Conservation (phyloP, 2,888 invertebrate genomes). For the Gerris lacustris region DNA sequence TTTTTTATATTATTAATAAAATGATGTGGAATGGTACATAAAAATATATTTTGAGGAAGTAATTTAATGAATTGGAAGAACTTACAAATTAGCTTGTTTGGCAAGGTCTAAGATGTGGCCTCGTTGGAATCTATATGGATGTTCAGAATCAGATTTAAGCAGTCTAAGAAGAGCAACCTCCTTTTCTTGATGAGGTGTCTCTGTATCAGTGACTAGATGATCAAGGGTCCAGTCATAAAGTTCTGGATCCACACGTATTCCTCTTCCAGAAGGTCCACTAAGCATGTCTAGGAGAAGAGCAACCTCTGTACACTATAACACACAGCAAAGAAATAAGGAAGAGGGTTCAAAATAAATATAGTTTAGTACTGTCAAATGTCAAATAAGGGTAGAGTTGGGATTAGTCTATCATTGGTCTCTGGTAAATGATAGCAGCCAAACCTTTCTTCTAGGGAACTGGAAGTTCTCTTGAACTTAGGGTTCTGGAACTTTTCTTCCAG, state of each 20-base stretch:
- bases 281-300: constrained; percentile 53
- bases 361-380: too few species aligned
- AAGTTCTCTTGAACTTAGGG: too few species aligned
- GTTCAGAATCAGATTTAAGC: constrained; percentile 41
- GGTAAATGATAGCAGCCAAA: too few species aligned
- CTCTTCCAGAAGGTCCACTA: constrained; percentile 41
- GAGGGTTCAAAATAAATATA: constrained; percentile 2
- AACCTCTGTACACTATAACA: constrained; percentile 45
- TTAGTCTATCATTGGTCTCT: too few species aligned
- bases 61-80: constrained; percentile 19
- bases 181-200: constrained; percentile 40
- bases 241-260: constrained; percentile 36
- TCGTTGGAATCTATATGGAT: constrained; percentile 2
- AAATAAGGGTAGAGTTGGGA: too few species aligned
- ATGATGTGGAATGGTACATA: not conserved
- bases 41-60: not conserved
- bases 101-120: constrained; percentile 48
- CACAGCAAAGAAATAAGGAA: constrained; percentile 13
- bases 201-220: constrained; percentile 38
- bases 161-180: constrained; percentile 63
- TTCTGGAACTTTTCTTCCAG: too few species aligned
- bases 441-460: too few species aligned
- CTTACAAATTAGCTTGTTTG: constrained; percentile 50
- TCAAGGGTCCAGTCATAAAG: constrained; percentile 50
- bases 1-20: too few species aligned